Evolutionary conservation across 1,140 invertebrate species (phyloP).

Genomic region (Sitophilus oryzae): DNA sequence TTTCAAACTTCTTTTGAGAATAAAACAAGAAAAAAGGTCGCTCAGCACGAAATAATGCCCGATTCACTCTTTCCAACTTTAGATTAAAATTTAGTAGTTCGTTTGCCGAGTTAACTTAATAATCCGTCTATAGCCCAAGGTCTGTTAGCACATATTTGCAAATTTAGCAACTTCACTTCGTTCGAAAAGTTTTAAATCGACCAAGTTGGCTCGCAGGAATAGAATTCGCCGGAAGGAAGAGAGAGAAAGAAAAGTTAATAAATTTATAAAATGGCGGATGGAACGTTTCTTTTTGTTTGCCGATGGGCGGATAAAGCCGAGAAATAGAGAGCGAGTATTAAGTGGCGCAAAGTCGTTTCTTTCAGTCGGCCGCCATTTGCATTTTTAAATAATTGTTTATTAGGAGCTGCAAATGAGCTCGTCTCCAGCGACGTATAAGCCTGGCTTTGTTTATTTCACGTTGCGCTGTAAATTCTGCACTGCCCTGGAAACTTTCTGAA

Average conservation of each 20-base stretch:
- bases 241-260: too few species aligned
- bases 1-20: too few species aligned
- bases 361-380: not conserved
- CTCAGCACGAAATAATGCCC: not conserved
- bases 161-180: constrained; percentile 3
- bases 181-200: constrained; percentile 5
- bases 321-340: not conserved
- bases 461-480: not conserved
- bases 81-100: constrained; percentile 4
- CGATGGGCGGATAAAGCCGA: not conserved
- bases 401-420: not conserved
- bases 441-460: not conserved
- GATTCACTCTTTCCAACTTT: not conserved
- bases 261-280: constrained; percentile 6
- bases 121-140: constrained; percentile 1
- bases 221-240: not conserved
- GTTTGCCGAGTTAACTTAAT: constrained; percentile 4
- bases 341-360: not conserved
- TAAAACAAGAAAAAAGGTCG: not conserved
- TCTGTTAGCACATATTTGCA: constrained; percentile 7
- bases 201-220: not conserved
- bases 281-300: not conserved
- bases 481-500: not conserved
- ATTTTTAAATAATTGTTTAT: not conserved
- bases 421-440: not conserved